These are phyloP conservation scores for Drosophila gunungcola DNA, from an alignment of 1,140 invertebrate species.

Conservation along the genomic window DNA sequence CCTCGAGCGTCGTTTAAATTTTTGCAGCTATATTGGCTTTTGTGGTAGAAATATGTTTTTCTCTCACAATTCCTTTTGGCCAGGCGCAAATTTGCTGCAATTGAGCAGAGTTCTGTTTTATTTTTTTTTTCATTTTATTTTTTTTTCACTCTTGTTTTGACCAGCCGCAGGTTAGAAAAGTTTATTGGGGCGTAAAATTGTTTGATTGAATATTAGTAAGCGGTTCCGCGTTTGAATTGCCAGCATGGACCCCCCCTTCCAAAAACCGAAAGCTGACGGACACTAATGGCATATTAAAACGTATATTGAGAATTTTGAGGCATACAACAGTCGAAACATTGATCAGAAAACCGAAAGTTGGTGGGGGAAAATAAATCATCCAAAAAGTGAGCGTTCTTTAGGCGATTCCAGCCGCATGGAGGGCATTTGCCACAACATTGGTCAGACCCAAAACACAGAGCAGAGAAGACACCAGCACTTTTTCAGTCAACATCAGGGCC, in stretches of 20 bases:
- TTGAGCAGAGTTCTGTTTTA: conserved; percentile 57
- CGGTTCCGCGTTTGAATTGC: conserved; percentile 37
- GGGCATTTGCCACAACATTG: conserved; percentile 45
- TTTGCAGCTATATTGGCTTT: conserved; percentile 46
- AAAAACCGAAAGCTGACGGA: conserved; percentile 18
- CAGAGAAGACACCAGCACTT: conserved; percentile 53
- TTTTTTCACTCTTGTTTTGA: conserved; percentile 12
- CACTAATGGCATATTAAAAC: conserved; percentile 23
- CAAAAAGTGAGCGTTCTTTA: conserved; percentile 8
- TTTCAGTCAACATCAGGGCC: conserved; percentile 39
- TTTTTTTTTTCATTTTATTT: conserved; percentile 21
- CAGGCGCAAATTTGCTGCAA: conserved; percentile 75
- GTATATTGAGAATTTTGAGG: conserved; percentile 11
- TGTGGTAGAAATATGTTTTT: conserved; percentile 54
- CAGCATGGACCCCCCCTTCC: conserved; percentile 8
- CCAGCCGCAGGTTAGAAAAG: conserved; percentile 65
- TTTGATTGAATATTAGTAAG: conserved; percentile 78
- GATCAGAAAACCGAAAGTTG: not conserved
- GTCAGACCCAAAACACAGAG: conserved; percentile 27
- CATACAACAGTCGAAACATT: conserved; percentile 16
- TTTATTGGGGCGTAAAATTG: conserved; percentile 77
- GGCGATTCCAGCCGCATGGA: conserved; percentile 36
- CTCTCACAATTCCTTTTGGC: not conserved
- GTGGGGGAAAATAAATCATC: too few relatives aligned
- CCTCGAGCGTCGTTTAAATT: conserved; percentile 41